Evolutionary conservation across 2,113 vertebrate species (phyloP), one percentile per base, ranked within the genome.

Genomic region (Chamaea fasciata): DNA sequence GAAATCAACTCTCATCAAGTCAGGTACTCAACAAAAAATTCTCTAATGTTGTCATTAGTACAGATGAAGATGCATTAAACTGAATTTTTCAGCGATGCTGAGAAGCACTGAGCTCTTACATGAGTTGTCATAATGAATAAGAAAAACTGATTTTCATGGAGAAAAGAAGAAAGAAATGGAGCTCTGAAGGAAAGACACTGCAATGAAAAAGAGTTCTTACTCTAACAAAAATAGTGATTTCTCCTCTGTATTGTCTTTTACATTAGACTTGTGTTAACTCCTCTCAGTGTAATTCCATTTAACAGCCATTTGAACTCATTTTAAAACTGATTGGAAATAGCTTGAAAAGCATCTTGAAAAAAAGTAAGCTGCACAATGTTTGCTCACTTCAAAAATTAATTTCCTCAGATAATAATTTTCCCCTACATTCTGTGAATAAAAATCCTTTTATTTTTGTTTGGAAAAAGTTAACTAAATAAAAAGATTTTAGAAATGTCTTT

Each of bases 391-490:
- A 95, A 60, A 95, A 95, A 83, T 37, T 86, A 42, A 28, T 93
- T 88, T 96, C 85, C 50, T 74, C 16, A 23, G 57, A 89, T 68
- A 93, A 88, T 76, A 69, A 55, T 49, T 94, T 92, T 23, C 69
- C 47, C 6, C 6, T 70, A 64, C 23, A 77, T 92, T 97, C 73
- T 86, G 92, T 87, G 85, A 97, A 96, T 80, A 93, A 95, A 94
- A 90, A 63, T 2, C 21, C n/a, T 69, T 90, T 87, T 83, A 85
- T 96, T 95, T 96, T 79, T 78, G 83, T 81, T 95, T 94, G 20
- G 60, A 84, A 64, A 67, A 93, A 92, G 30, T 92, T 96, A 65
- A 92, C 94, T 95, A 95, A 96, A 94, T 94, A 89, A 94, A 84
- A n/a, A 92, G 39, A 81, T 37, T 95, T 83, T 63, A 78, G 68